Percentiles rank a stretch among this genome's conserved stretches.
These are phyloP conservation scores for Omphaloscelis lunosa DNA, from an alignment of 2,888 invertebrate species.

Conservation along the genomic window DNA sequence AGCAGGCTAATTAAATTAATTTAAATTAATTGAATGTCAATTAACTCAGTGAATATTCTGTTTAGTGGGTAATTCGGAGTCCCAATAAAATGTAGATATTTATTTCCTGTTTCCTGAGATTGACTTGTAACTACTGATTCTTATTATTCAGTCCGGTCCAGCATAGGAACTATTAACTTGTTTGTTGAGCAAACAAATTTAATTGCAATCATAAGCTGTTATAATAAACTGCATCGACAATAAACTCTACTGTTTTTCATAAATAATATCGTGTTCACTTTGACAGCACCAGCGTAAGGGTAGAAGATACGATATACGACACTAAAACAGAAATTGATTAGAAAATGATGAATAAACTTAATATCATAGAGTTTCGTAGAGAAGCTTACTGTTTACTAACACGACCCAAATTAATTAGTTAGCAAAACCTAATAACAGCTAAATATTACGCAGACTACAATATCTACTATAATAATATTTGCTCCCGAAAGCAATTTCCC, in stretches of 20 bases:
- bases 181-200: not conserved
- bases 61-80: not conserved
- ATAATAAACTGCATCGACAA: no score
- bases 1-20: constrained; percentile 27
- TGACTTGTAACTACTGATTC: not conserved
- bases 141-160: not conserved
- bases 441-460: constrained; percentile 44
- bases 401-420: constrained; percentile 46
- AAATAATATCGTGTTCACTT: not conserved
- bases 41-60: not conserved
- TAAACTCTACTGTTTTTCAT: not conserved
- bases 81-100: not conserved
- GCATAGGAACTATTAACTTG: no score
- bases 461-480: constrained; percentile 43
- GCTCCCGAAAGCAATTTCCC: constrained; percentile 41
- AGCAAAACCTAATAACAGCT: constrained; percentile 39
- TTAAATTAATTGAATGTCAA: constrained; percentile 23
- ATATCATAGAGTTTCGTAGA: constrained; percentile 13
- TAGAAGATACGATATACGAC: no score
- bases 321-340: not conserved
- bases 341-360: constrained; percentile 16
- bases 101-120: not conserved
- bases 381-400: constrained; percentile 27
- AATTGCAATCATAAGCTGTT: no score
- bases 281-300: not conserved